Percentiles rank a stretch among this genome's conserved stretches.
Evolutionary conservation across 2,797 vertebrate species (phyloP).

Genomic region (Lemur catta): DNA sequence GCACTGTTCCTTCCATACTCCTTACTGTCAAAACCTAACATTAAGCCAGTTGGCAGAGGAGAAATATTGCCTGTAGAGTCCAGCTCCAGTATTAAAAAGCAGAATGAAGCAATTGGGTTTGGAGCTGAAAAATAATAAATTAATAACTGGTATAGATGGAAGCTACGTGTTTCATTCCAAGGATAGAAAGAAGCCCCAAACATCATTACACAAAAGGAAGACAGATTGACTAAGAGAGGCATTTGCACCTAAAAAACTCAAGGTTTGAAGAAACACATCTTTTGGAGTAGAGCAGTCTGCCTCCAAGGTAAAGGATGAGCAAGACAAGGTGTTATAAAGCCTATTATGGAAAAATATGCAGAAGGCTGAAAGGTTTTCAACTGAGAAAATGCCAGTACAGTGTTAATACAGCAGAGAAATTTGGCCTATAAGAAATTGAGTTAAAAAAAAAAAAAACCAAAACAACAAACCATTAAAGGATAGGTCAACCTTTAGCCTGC

Average conservation of each 20-base stretch:
- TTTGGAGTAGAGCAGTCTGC: neutral
- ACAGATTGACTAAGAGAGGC: constrained; percentile 21
- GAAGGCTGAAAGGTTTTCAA: neutral
- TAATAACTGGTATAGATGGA: neutral
- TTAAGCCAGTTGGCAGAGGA: neutral
- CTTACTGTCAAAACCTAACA: neutral
- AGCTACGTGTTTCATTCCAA: constrained; percentile 1
- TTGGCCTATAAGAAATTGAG: neutral
- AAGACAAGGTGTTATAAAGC: constrained; percentile 7
- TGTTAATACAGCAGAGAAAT: neutral
- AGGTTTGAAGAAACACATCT: neutral
- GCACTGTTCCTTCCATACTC: neutral
- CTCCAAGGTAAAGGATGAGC: neutral
- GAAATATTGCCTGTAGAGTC: neutral
- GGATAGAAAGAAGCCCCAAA: constrained; percentile 40
- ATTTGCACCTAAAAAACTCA: neutral
- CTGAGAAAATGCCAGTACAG: neutral
- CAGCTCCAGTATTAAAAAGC: neutral
- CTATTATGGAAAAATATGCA: neutral
- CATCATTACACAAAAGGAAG: neutral
- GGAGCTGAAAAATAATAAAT: neutral
- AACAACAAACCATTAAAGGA: neutral
- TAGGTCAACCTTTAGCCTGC: neutral
- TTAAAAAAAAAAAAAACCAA: neutral
- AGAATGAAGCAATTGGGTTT: neutral